Base-by-base conservation (phyloP, 2,113 vertebrate species). In the Xenus cinereus region DNA sequence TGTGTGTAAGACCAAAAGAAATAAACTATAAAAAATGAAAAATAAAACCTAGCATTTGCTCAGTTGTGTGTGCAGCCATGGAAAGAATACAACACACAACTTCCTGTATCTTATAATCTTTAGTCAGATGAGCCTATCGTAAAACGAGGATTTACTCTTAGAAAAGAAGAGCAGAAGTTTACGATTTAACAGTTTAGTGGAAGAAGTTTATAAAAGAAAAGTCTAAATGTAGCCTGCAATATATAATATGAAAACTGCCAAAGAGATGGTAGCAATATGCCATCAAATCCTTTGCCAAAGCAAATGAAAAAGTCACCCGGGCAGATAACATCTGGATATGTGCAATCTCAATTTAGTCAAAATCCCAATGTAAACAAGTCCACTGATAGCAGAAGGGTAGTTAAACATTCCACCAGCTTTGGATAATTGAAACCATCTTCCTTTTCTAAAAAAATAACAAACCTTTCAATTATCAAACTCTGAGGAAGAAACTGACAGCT, bases 281-380 rank as follows among this genome's bases (percentile, higher is more conserved):
- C 84, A 92, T 77, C 86, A n/a, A 95, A 96, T 90, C 84, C 30
- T 78, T 92, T 90, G 87, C 93, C 95, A 96, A 97, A 93, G 85
- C 80, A 89, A 96, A 95, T 73, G 77, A 82, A 93, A 91, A 96
- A 91, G 81, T 97, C 96, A 95, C 94, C 84, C 77, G 27, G 93
- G 93, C 92, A 97, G 97, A 98, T 97, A 98, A 98, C 98, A 98
- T 98, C 97, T 98, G 98, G 98, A 96, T 98, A 96, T 67, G 71
- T 93, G 97, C 96, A 98, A 98, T 98, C 95, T 96, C 93, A 97
- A 97, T 98, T 98, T 97, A 98, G 97, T 95, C 96, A 85, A 98
- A 98, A 98, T 97, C 97, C 96, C 94, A 97, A 84, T 92, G 94
- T 98, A 98, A 98, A 98, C 97, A 98, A 97, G 87, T 92, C 96